Evolutionary conservation across 2,888 invertebrate genomes (phyloP), one percentile per base, ranked within the genome.

Genomic region (Perizoma affinitatum): DNA sequence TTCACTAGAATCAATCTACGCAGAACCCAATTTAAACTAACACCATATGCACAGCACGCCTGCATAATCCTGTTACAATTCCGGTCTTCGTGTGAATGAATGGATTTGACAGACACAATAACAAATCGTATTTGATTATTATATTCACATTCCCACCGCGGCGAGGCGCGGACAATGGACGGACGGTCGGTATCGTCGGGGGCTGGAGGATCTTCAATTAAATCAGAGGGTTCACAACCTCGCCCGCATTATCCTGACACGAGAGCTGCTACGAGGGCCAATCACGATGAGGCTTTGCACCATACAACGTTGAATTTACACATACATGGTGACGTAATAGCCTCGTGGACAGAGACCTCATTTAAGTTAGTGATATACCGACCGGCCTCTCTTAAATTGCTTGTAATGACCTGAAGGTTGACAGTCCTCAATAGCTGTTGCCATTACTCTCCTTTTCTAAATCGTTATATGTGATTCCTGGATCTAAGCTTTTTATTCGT

Each of bases 181-280:
- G 74, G 70, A 76, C 75, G 78, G 76, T 68, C 63, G 67, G 69
- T 70, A 72, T 71, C 49, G 49, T 55, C 65, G 73, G 72, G 74
- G 78, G 77, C 76, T 77, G 78, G 79, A 83, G 84, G 83, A 83
- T 85, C 82, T 86, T 87, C 88, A 88, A 89, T 90, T 88, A 90
- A 88, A 87, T 84, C 88, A 80, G 85, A 80, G 84, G 84, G 88
- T 84, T 83, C 86, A 85, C 84, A 86, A 83, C 85, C 82, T 69
- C 68, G 78, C 89, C 90, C 90, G 89, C 87, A 89, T 89, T 82
- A 83, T 82, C 74, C 78, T 76, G 78, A 78, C 81, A 80, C 73
- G 77, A 75, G 78, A 82, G 75, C 63, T 55, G 40, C 22, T 22
- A 22, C 54, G 52, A 55, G 50, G 46, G 48, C 86, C 88, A 88